These are phyloP conservation scores for Brachystomella parvula DNA, from an alignment of 1,140 invertebrate genomes.

Conservation along the genomic window DNA sequence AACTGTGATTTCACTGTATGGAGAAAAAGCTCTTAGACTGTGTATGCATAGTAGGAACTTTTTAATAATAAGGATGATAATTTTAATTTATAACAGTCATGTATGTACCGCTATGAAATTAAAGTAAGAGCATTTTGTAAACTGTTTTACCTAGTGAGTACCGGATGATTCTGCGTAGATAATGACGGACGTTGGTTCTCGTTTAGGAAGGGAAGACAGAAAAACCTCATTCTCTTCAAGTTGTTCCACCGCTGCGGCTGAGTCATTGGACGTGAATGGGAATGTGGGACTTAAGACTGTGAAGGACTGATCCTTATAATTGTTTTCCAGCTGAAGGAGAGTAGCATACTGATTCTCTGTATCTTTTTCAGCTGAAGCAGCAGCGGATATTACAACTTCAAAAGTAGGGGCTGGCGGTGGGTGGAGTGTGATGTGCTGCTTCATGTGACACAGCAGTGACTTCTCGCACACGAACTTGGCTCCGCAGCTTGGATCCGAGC, in stretches of 20 bases:
- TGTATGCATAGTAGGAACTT: too few species aligned
- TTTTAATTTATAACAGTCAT: too few species aligned
- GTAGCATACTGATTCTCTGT: not conserved
- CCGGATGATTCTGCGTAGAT: too few species aligned
- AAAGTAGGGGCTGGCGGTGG: not conserved
- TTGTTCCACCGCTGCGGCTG: not conserved
- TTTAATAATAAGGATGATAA: too few species aligned
- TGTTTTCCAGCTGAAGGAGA: not conserved
- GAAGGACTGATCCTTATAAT: not conserved
- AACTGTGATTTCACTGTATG: too few species aligned
- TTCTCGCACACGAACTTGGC: slow-evolving; percentile 30
- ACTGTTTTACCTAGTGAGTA: too few species aligned
- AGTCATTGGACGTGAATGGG: not conserved
- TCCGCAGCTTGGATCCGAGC: slow-evolving; percentile 12
- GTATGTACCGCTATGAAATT: too few species aligned
- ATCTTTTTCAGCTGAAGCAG: not conserved
- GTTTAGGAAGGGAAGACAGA: too few species aligned
- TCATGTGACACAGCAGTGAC: slow-evolving; percentile 28
- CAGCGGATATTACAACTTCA: not conserved
- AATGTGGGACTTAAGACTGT: not conserved
- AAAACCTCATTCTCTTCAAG: too few species aligned
- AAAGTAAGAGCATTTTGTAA: too few species aligned
- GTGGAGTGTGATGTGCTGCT: slow-evolving; percentile 21
- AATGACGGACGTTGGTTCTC: too few species aligned
- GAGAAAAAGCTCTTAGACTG: too few species aligned